Conservation (phyloP, 2,888 invertebrate species). For the Diaperis boleti region DNA sequence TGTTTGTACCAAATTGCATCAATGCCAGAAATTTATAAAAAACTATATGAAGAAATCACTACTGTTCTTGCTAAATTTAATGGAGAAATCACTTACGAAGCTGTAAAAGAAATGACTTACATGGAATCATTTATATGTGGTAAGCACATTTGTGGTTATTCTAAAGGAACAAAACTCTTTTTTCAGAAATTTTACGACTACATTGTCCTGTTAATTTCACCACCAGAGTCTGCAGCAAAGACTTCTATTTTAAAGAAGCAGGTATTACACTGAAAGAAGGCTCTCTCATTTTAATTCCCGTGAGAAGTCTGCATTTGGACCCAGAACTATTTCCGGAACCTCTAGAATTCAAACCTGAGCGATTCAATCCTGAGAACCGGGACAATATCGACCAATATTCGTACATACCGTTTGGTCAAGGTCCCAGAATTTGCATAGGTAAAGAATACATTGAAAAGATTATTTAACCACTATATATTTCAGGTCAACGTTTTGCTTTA, state of each 20-base stretch:
- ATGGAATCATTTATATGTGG: too few relatives aligned
- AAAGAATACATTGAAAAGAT: too few relatives aligned
- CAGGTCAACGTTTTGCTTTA: constrained; percentile 23
- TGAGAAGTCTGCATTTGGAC: constrained; percentile 56
- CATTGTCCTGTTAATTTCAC: constrained; percentile 56
- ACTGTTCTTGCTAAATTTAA: too few relatives aligned
- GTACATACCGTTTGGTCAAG: constrained; percentile 21
- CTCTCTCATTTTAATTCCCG: constrained; percentile 49
- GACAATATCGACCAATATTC: constrained; percentile 15
- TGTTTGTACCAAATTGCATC: constrained; percentile 35
- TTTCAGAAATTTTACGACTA: constrained; percentile 60
- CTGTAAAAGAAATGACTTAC: too few relatives aligned
- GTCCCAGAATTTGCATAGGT: constrained; percentile 34
- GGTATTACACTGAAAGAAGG: constrained; percentile 14
- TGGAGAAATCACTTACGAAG: too few relatives aligned
- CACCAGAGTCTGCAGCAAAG: constrained; percentile 50
- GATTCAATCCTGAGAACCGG: constrained; percentile 1
- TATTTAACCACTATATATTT: too few relatives aligned
- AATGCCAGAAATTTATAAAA: constrained; percentile 6
- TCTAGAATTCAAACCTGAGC: constrained; percentile 12
- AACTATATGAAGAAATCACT: too few relatives aligned
- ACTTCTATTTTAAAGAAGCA: constrained; percentile 50
- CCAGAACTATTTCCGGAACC: constrained; percentile 50
- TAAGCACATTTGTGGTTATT: too few relatives aligned
- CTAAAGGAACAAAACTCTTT: too few relatives aligned